Evolutionary conservation across 2,113 vertebrate species (phyloP).

Genomic region (Peucedramus taeniatus): DNA sequence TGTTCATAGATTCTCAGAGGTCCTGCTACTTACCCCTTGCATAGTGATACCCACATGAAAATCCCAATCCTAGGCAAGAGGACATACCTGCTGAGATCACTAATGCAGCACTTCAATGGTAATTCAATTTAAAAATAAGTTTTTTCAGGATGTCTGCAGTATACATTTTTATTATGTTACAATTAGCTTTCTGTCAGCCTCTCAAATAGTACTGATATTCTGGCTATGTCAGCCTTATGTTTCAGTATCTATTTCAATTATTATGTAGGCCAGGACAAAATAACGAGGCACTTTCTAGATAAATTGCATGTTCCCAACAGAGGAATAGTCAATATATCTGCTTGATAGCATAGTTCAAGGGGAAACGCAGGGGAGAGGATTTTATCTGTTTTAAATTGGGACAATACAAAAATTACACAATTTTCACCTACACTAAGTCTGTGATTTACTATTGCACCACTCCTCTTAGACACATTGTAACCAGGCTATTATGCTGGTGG

Average conservation of each 20-base stretch:
- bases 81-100: background rate
- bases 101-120: background rate
- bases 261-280: background rate
- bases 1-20: background rate
- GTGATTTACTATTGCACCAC: background rate
- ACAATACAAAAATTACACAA: background rate
- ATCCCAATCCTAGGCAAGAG: background rate
- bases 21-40: background rate
- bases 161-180: background rate
- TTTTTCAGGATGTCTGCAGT: background rate
- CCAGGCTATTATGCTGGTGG: background rate
- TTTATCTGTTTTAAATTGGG: background rate
- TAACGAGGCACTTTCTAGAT: background rate
- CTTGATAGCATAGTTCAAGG: background rate
- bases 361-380: background rate
- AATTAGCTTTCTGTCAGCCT: background rate
- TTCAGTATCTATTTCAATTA: background rate
- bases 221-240: background rate
- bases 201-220: background rate
- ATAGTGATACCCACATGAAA: fast-evolving
- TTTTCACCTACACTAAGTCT: background rate
- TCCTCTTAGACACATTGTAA: background rate
- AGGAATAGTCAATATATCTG: background rate
- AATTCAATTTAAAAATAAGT: background rate
- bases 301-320: background rate